Evolutionary conservation across 2,888 invertebrate genomes (phyloP).

Genomic region (Hoplodrina ambigua): DNA sequence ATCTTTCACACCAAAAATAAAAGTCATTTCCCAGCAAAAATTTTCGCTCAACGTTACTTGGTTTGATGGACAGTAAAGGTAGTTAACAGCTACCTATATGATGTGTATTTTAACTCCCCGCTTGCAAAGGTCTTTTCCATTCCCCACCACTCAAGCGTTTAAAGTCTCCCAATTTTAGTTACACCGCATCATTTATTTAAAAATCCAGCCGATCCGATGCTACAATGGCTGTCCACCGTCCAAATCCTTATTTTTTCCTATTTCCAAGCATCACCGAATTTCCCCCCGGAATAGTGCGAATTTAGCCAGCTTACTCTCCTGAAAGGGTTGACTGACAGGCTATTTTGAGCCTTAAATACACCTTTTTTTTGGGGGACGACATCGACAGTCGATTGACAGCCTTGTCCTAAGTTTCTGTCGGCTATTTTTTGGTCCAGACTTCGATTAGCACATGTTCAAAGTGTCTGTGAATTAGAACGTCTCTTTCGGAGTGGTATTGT

Average conservation of each 20-base stretch:
- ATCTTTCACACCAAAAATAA: too few species aligned
- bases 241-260: slow-evolving; percentile 59
- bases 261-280: slow-evolving; percentile 65
- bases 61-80: too few species aligned
- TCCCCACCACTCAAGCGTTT: slow-evolving; percentile 22
- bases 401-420: slow-evolving; percentile 72
- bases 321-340: slow-evolving; percentile 69
- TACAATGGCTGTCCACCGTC: slow-evolving; percentile 50
- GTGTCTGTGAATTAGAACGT: slow-evolving; percentile 68
- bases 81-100: too few species aligned
- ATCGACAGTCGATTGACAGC: slow-evolving; percentile 76
- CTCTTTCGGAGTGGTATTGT: slow-evolving; percentile 67
- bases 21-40: too few species aligned
- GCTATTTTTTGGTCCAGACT: slow-evolving; percentile 73
- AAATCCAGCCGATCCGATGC: slow-evolving; percentile 44
- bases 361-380: slow-evolving; percentile 68
- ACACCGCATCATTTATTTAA: slow-evolving; percentile 51
- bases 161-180: slow-evolving; percentile 45
- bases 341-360: slow-evolving; percentile 79
- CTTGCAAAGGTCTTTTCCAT: too few species aligned
- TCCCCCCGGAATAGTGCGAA: slow-evolving; percentile 73
- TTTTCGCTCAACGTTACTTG: too few species aligned
- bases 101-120: too few species aligned
- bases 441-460: slow-evolving; percentile 79
- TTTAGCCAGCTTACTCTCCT: slow-evolving; percentile 72